Evolutionary conservation across 53 echinoderm and acorn worm genomes (phyloP).

Genomic region (Arbacia lixula): DNA sequence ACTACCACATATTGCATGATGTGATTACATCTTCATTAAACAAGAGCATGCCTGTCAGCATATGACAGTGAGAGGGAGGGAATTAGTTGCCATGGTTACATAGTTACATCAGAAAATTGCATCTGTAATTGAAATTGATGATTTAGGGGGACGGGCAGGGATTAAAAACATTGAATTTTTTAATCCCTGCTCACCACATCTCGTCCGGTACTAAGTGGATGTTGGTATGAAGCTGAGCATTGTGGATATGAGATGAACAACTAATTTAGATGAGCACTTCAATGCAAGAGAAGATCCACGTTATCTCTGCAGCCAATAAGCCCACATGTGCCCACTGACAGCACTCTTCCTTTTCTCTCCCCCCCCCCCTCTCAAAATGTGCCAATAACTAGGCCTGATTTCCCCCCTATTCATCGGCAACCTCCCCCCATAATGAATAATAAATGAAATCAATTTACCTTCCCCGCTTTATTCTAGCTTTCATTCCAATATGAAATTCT

Average conservation of each 20-base stretch:
- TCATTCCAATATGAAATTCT: slow-evolving; percentile 26
- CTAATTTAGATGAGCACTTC: no score
- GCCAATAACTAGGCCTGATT: slow-evolving; percentile 4
- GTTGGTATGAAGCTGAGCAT: no score
- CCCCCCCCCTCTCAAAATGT: neutral
- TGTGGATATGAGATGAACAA: no score
- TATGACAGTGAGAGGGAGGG: slow-evolving; percentile 4
- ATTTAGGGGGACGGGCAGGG: no score
- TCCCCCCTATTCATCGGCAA: slow-evolving; percentile 14
- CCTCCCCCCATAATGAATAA: slow-evolving; percentile 48
- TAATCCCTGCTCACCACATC: no score
- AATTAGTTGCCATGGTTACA: slow-evolving; percentile 35
- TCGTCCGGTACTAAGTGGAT: no score
- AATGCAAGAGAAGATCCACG: no score
- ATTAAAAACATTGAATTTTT: no score
- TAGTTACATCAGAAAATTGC: neutral
- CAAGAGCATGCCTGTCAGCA: neutral
- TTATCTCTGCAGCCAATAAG: slow-evolving; percentile 10
- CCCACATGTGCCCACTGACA: neutral
- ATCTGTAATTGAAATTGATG: slow-evolving; percentile 33
- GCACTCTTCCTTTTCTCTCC: neutral
- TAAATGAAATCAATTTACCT: slow-evolving; percentile 42
- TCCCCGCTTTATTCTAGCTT: neutral
- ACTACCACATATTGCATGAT: neutral
- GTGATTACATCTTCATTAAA: slow-evolving; percentile 21